These are phyloP conservation scores for Myotis myotis DNA, from an alignment of 2,797 vertebrate genomes.

Conservation along the genomic window DNA sequence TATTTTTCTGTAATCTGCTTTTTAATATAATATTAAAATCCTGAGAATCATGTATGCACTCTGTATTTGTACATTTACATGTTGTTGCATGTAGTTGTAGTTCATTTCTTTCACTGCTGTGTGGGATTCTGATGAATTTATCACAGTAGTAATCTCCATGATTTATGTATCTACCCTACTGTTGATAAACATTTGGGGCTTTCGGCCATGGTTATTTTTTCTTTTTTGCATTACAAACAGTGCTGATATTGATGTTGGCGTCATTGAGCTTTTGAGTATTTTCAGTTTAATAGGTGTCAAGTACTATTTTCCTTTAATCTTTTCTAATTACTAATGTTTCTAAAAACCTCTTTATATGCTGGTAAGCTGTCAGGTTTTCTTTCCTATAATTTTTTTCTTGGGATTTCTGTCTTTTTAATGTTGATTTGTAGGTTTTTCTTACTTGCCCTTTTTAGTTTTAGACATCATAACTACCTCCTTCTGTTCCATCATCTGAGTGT, in stretches of 20 bases:
- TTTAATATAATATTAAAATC: conserved; percentile 7
- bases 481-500: neutral
- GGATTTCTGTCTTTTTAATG: neutral
- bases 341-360: neutral
- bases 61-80: neutral
- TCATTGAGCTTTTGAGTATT: neutral
- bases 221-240: neutral
- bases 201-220: neutral
- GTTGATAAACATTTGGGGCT: neutral
- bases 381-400: neutral
- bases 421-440: neutral
- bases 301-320: neutral
- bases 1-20: neutral
- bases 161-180: neutral
- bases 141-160: neutral
- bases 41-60: neutral
- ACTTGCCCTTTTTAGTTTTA: neutral
- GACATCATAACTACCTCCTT: neutral
- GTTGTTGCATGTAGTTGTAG: neutral
- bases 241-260: neutral
- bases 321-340: neutral
- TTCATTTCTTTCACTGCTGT: neutral
- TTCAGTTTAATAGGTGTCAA: neutral
- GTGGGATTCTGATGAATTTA: neutral
- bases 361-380: neutral